Percentiles rank a stretch among this genome's conserved stretches.
These are phyloP conservation scores for Brachionus koreanus DNA, from an alignment of 1,140 invertebrate genomes.

Conservation along the genomic window DNA sequence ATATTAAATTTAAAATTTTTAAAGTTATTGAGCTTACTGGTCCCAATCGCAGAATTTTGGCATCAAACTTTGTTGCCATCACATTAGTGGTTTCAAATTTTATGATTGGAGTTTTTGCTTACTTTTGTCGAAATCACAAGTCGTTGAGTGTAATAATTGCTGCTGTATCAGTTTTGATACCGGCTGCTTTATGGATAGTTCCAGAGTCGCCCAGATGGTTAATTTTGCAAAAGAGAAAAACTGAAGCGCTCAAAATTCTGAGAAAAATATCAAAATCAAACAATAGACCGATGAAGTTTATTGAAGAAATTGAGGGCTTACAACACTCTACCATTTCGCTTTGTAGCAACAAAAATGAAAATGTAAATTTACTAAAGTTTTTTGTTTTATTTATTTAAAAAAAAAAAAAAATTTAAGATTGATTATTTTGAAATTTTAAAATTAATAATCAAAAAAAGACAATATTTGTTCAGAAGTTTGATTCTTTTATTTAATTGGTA, in stretches of 20 bases:
- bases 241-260: background rate
- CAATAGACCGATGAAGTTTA: background rate
- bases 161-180: background rate
- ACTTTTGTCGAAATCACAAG: slow-evolving; percentile 23
- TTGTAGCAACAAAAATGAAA: background rate
- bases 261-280: slow-evolving; percentile 30
- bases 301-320: background rate
- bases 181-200: background rate
- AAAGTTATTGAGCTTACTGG: background rate
- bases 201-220: slow-evolving; percentile 37
- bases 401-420: no score
- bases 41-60: background rate
- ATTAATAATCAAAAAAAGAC: background rate
- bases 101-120: background rate
- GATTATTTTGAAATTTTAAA: background rate
- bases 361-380: background rate
- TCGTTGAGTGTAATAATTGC: background rate
- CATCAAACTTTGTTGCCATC: background rate
- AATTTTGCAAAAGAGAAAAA: background rate
- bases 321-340: background rate
- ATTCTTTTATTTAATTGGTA: background rate
- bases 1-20: background rate
- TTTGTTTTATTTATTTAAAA: no score
- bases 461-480: background rate
- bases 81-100: background rate